Percentiles rank a stretch among this genome's conserved stretches.
Evolutionary conservation across 2,797 vertebrate genomes (phyloP).

Genomic region (Danio aesculapii): DNA sequence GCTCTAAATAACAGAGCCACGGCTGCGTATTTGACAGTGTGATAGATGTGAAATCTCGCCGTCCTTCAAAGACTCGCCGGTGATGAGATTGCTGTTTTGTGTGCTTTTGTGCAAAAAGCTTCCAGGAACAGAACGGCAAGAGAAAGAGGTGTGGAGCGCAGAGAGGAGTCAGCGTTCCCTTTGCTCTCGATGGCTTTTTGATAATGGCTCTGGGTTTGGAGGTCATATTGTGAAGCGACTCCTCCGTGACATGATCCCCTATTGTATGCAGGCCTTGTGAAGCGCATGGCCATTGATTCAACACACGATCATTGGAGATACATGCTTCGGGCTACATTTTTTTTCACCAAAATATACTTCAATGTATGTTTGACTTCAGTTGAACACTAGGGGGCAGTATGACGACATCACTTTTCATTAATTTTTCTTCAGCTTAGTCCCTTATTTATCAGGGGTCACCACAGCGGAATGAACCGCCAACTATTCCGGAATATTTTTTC

Average conservation of each 20-base stretch:
- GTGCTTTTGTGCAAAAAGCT: conserved; percentile 23
- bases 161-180: not conserved
- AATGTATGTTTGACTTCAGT: too few relatives aligned
- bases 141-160: not conserved
- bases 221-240: not conserved
- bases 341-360: too few relatives aligned
- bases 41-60: not conserved
- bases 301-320: not conserved
- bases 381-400: too few relatives aligned
- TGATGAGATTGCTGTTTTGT: conserved; percentile 34
- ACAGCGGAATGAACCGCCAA: too few relatives aligned
- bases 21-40: conserved; percentile 16
- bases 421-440: too few relatives aligned
- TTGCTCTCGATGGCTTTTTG: conserved; percentile 3
- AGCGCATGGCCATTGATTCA: not conserved
- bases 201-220: conserved; percentile 16
- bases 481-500: too few relatives aligned
- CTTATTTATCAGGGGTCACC: too few relatives aligned
- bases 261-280: not conserved
- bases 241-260: not conserved
- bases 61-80: not conserved
- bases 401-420: too few relatives aligned
- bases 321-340: too few relatives aligned
- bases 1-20: conserved; percentile 1
- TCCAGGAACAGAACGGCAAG: not conserved